Evolutionary conservation across 2,888 invertebrate genomes (phyloP).

Genomic region (Synergus gifuensis): DNA sequence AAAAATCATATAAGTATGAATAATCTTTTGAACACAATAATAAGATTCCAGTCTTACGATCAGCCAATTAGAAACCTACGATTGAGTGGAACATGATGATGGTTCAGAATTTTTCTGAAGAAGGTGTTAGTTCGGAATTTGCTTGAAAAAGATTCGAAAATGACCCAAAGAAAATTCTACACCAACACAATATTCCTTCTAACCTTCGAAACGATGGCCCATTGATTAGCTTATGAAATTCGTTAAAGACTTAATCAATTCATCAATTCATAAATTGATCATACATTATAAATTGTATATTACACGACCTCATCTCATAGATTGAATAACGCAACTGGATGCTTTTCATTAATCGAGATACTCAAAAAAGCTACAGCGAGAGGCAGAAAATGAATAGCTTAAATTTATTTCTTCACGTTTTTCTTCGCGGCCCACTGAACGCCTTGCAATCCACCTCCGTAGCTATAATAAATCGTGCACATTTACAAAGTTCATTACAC

Average conservation of each 20-base stretch:
- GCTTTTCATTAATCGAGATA: neutral
- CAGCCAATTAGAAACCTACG: slow-evolving; percentile 57
- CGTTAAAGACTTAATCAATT: slow-evolving; percentile 53
- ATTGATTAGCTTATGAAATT: slow-evolving; percentile 57
- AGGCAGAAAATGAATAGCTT: neutral
- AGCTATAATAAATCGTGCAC: neutral
- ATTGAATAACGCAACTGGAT: slow-evolving; percentile 1
- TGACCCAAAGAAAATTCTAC: slow-evolving; percentile 10
- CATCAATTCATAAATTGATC: neutral
- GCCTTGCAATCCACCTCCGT: slow-evolving; percentile 6
- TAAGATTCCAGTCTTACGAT: slow-evolving; percentile 66
- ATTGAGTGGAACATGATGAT: too few relatives aligned
- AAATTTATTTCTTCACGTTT: neutral
- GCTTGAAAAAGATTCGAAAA: too few relatives aligned
- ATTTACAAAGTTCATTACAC: slow-evolving; percentile 7
- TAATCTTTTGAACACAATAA: neutral
- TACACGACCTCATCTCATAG: neutral
- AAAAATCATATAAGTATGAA: neutral
- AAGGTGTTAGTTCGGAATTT: too few relatives aligned
- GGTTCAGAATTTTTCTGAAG: too few relatives aligned
- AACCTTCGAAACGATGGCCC: slow-evolving; percentile 55
- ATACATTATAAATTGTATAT: neutral
- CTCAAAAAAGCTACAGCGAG: neutral
- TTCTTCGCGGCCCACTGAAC: slow-evolving; percentile 23
- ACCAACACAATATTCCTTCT: neutral